phyloP scores from a whole-genome alignment of 2,888 invertebrate species.

The Erpobdella octoculata region DNA sequence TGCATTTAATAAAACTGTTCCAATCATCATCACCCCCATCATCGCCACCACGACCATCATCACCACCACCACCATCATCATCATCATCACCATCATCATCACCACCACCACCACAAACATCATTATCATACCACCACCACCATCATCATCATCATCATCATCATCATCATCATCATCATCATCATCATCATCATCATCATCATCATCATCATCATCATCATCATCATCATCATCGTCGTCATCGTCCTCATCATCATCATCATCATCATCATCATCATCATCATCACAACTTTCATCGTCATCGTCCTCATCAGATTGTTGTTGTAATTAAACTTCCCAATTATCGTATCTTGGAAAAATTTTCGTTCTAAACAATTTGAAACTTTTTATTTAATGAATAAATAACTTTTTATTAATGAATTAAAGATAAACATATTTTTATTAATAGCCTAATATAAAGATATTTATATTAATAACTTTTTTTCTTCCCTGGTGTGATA shows the following conservation, averaged over 20 bases:
- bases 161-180: conserved; percentile 26
- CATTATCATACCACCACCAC: background rate
- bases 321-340: background rate
- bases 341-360: no score
- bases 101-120: background rate
- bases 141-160: conserved; percentile 23
- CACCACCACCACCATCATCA: background rate
- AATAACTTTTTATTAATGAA: no score
- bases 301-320: background rate
- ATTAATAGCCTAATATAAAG: background rate
- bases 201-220: conserved; percentile 17
- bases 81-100: background rate
- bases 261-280: conserved; percentile 14
- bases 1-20: no score
- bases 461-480: background rate
- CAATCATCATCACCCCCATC: background rate
- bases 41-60: background rate
- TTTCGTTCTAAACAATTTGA: no score
- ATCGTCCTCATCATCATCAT: conserved; percentile 26
- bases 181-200: conserved; percentile 19
- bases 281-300: background rate
- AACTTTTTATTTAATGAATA: no score
- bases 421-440: background rate
- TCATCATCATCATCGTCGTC: conserved; percentile 20
- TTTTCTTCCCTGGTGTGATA: no score